Evolutionary conservation across 2,888 invertebrate species (phyloP).

Genomic region (Incurvaria masculella): DNA sequence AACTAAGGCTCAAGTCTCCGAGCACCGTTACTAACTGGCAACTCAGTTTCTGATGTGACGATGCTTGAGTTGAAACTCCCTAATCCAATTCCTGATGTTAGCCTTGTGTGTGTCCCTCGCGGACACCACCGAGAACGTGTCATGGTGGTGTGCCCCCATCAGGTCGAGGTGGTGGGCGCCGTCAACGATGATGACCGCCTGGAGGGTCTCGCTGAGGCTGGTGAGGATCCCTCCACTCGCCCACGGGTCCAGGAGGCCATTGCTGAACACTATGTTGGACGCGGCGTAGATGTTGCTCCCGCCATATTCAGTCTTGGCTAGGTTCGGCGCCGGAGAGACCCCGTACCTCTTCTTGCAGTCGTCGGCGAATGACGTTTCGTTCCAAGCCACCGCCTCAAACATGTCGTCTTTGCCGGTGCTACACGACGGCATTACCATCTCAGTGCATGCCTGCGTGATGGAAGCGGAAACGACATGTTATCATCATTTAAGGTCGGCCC

Average conservation of each 20-base stretch:
- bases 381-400: constrained; percentile 77
- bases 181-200: constrained; percentile 72
- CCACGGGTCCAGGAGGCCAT: constrained; percentile 87
- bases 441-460: constrained; percentile 87
- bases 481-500: no score
- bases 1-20: no score
- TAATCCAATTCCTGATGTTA: constrained; percentile 61
- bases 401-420: constrained; percentile 72
- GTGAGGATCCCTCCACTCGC: constrained; percentile 77
- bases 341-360: constrained; percentile 69
- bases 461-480: no score
- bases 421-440: constrained; percentile 97
- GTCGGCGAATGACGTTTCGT: constrained; percentile 61
- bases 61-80: constrained; percentile 19
- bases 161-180: constrained; percentile 87
- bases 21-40: no score
- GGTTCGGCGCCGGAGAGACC: constrained; percentile 62
- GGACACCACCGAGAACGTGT: constrained; percentile 62
- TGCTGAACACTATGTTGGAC: constrained; percentile 76
- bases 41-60: background rate
- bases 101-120: constrained; percentile 62
- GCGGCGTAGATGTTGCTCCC: constrained; percentile 67
- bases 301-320: constrained; percentile 76
- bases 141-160: constrained; percentile 58
- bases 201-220: constrained; percentile 62